Conservation (phyloP, 2,797 vertebrate genomes). For the Betta splendens region DNA sequence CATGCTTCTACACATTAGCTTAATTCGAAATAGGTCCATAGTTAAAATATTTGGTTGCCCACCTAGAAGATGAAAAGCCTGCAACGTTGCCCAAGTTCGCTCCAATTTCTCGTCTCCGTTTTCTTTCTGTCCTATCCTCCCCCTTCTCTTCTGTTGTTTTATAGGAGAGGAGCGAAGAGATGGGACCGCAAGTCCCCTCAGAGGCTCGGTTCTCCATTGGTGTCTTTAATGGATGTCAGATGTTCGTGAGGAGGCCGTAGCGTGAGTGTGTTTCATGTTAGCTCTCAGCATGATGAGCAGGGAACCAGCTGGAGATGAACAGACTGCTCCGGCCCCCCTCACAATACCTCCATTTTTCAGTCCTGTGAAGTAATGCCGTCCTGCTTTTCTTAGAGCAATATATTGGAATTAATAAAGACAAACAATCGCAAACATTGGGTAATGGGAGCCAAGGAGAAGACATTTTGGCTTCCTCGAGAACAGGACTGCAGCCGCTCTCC, state of each 20-base stretch:
- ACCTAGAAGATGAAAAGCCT: conserved; percentile 18
- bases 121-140: conserved; percentile 50
- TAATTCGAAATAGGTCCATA: conserved; percentile 17
- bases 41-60: conserved; percentile 25
- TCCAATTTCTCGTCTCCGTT: conserved; percentile 47
- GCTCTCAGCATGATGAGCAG: conserved; percentile 82
- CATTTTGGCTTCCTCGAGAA: conserved; percentile 73
- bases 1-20: conserved; percentile 17
- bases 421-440: conserved; percentile 78
- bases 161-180: conserved; percentile 66
- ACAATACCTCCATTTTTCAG: conserved; percentile 79
- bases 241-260: conserved; percentile 81
- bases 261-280: conserved; percentile 86
- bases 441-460: conserved; percentile 66
- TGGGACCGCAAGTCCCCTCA: conserved; percentile 73
- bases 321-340: conserved; percentile 63
- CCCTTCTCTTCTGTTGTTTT: conserved; percentile 51
- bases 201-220: conserved; percentile 70
- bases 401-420: conserved; percentile 83
- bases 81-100: conserved; percentile 31
- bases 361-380: conserved; percentile 54
- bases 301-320: conserved; percentile 84
- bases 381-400: conserved; percentile 73
- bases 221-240: conserved; percentile 84
- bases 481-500: conserved; percentile 64